A percentile compares a stretch with the other conserved stretches of the same genome.
Evolutionary conservation across 1,140 invertebrate species (phyloP).

Genomic region (Stegodyphus mimosarum): DNA sequence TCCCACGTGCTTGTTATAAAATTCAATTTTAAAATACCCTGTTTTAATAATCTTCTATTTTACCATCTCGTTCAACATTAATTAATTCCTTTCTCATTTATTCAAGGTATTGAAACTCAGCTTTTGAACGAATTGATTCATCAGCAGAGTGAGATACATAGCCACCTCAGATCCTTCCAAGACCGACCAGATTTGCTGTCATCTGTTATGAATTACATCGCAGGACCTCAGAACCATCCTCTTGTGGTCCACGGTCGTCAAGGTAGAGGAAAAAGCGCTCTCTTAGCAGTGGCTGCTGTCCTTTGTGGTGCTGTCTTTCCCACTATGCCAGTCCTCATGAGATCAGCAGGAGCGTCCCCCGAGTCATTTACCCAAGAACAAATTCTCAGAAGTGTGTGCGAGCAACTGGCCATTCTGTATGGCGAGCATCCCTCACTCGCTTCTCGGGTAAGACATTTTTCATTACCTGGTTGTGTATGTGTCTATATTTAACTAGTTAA

Average conservation of each 20-base stretch:
- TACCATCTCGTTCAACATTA: no score
- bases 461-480: background rate
- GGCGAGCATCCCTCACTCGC: conserved; percentile 64
- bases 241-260: conserved; percentile 25
- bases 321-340: conserved; percentile 62
- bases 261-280: conserved; percentile 48
- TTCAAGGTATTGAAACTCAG: conserved; percentile 67
- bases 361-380: conserved; percentile 76
- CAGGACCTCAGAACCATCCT: conserved; percentile 9
- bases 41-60: no score
- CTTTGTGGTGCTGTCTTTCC: conserved; percentile 15
- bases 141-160: conserved; percentile 67
- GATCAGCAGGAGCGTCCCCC: conserved; percentile 74
- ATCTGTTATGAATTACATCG: conserved; percentile 73
- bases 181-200: conserved; percentile 67
- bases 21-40: no score
- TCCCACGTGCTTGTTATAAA: no score
- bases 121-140: conserved; percentile 75
- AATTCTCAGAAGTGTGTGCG: conserved; percentile 76
- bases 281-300: conserved; percentile 20
- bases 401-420: conserved; percentile 75
- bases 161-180: conserved; percentile 66
- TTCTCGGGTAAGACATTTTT: conserved; percentile 45
- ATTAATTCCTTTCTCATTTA: background rate
- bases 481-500: no score